phyloP scores from a whole-genome alignment of 1,140 invertebrate genomes.

The Hormaphis cornu region DNA sequence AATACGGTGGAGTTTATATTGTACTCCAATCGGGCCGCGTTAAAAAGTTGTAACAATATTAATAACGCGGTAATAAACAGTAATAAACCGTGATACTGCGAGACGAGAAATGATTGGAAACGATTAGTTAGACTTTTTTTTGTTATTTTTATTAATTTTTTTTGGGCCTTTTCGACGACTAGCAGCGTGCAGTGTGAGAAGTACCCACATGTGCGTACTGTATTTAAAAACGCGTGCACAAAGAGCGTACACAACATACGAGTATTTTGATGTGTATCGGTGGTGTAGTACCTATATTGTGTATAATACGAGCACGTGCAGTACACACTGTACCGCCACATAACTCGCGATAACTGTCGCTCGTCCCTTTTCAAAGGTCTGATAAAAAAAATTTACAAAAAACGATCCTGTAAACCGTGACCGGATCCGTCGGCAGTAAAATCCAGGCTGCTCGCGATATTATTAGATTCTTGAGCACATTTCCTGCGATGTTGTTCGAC shows the following conservation, averaged over 20 bases:
- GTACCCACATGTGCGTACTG: background rate
- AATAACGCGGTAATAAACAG: background rate
- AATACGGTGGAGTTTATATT: background rate
- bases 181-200: too few species aligned
- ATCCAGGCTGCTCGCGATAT: too few species aligned
- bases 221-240: background rate
- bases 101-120: background rate
- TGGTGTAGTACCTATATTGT: too few species aligned
- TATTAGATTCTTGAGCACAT: too few species aligned
- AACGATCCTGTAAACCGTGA: background rate
- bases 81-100: background rate
- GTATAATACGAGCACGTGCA: too few species aligned
- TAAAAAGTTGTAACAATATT: too few species aligned
- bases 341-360: background rate
- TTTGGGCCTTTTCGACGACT: background rate
- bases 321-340: too few species aligned
- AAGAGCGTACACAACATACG: background rate
- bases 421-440: too few species aligned
- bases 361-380: background rate
- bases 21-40: slow-evolving; percentile 8
- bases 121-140: background rate
- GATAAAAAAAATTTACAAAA: background rate
- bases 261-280: too few species aligned
- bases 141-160: background rate
- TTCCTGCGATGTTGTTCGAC: too few species aligned